Conservation (phyloP, 2,888 invertebrate species). For the Schizaphis graminum region DNA sequence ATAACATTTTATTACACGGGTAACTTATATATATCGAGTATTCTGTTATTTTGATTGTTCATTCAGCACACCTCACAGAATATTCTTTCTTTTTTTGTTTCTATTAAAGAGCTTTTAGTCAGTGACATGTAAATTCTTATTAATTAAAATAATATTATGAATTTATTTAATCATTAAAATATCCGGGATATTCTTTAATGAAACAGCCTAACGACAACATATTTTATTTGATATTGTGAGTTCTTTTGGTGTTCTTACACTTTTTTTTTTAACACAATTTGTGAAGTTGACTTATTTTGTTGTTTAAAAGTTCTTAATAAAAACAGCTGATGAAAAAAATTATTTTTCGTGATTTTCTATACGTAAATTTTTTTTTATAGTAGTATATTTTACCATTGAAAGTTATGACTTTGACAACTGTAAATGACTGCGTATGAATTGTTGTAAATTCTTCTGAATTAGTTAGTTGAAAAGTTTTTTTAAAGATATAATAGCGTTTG, state of each 20-base stretch:
- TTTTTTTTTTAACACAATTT: background rate
- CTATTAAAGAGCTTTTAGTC: no score
- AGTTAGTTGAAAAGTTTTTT: background rate
- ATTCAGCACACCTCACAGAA: background rate
- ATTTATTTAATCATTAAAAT: background rate
- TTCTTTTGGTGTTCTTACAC: background rate
- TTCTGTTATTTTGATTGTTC: background rate
- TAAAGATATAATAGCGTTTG: background rate
- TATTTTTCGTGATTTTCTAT: background rate
- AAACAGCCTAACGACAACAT: background rate
- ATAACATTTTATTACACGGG: background rate
- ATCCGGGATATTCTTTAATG: background rate
- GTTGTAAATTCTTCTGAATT: constrained; percentile 17
- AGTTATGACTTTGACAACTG: constrained; percentile 32
- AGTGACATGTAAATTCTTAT: background rate
- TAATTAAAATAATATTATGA: background rate
- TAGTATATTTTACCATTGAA: background rate
- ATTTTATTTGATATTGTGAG: background rate
- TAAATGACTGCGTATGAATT: constrained; percentile 8
- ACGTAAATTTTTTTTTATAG: background rate
- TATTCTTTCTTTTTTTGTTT: background rate
- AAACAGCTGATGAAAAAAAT: background rate
- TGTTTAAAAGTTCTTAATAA: background rate
- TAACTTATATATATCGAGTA: background rate
- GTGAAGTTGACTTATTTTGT: background rate